A percentile compares a stretch with the other conserved stretches of the same genome.
Conservation (phyloP, 2,888 invertebrate genomes). For the Julus scandinavius region DNA sequence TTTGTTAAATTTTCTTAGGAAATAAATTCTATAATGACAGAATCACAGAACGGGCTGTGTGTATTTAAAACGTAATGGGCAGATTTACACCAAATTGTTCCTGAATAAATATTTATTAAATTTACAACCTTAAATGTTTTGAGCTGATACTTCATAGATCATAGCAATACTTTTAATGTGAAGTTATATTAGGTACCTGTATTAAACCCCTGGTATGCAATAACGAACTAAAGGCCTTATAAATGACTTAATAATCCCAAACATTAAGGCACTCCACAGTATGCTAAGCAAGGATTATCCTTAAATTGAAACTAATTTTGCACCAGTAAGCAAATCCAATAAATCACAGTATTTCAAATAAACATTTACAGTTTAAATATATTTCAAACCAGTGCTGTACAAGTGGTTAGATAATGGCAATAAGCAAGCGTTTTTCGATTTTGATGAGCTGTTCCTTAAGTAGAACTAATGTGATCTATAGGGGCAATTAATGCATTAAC, state of each 20-base stretch:
- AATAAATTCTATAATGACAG: too few relatives aligned
- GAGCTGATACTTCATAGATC: neutral
- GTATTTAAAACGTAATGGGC: neutral
- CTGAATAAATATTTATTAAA: neutral
- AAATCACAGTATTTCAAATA: neutral
- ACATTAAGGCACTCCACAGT: conserved; percentile 40
- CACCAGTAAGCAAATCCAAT: neutral
- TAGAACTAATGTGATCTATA: neutral
- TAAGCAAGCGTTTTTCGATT: neutral
- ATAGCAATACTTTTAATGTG: neutral
- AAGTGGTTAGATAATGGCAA: neutral
- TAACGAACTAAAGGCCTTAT: neutral
- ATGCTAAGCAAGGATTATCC: neutral
- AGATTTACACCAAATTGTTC: neutral
- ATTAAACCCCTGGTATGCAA: neutral
- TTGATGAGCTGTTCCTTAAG: neutral
- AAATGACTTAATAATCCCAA: neutral
- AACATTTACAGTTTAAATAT: neutral
- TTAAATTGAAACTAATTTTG: neutral
- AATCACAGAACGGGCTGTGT: neutral
- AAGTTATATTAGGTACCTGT: neutral
- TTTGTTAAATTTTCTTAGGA: neutral
- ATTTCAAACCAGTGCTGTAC: neutral
- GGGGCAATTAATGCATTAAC: conserved; percentile 60
- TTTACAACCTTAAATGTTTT: neutral